Conservation (phyloP, 2,888 invertebrate species). For the Trissonchulus latispiculum region DNA sequence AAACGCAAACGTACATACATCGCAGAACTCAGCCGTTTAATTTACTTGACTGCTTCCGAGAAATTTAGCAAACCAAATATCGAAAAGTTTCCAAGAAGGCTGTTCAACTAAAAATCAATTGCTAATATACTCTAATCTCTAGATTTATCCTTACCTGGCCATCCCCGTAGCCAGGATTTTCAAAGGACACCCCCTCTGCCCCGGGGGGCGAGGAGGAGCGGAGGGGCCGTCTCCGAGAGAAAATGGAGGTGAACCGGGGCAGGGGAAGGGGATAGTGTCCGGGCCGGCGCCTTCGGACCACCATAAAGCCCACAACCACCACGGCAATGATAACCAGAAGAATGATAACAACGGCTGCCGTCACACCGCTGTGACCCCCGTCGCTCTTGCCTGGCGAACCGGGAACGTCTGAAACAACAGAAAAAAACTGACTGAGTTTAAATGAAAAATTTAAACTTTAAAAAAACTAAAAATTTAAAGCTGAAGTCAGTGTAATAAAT, state of each 20-base stretch:
- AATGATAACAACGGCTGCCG: not conserved
- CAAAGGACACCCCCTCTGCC: slow-evolving; percentile 6
- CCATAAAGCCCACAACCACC: not conserved
- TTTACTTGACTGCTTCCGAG: no score
- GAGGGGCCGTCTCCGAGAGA: no score
- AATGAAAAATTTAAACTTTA: not conserved
- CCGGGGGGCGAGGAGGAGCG: not conserved
- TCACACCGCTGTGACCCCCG: no score
- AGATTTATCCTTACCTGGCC: not conserved
- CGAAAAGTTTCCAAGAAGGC: no score
- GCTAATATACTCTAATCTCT: not conserved
- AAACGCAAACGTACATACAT: no score
- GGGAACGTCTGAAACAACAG: no score
- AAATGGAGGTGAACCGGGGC: not conserved
- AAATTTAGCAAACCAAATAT: no score
- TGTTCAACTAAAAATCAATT: no score
- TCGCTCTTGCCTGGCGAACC: slow-evolving; percentile 1
- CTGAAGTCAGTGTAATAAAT: no score
- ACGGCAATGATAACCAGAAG: not conserved
- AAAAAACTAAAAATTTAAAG: no score
- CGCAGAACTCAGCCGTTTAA: no score
- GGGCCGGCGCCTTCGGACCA: not conserved
- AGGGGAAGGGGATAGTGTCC: not conserved
- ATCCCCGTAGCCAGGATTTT: slow-evolving; percentile 18
- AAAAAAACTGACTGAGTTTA: no score